Conservation (phyloP, 2,113 vertebrate genomes). For the Cyprinus carpio region DNA sequence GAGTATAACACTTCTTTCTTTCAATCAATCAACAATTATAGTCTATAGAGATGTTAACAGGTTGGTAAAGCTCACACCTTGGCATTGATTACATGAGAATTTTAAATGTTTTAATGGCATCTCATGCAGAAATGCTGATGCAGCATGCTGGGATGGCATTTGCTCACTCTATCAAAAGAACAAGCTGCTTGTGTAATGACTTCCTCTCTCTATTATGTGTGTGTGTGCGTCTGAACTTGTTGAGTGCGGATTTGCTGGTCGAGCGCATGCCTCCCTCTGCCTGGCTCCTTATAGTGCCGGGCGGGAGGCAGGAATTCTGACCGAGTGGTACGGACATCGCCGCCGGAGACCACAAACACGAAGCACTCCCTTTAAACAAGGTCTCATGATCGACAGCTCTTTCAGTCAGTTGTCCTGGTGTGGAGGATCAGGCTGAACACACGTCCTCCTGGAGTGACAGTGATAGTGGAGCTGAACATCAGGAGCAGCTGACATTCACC, state of each 20-base stretch:
- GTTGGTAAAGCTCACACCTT: background rate
- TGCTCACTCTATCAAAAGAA: slow-evolving; percentile 61
- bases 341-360: slow-evolving; percentile 81
- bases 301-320: slow-evolving; percentile 81
- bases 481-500: background rate
- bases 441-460: background rate
- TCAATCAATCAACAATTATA: no score
- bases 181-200: slow-evolving; percentile 53
- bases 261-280: slow-evolving; percentile 80
- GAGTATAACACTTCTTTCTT: no score
- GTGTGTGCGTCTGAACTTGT: slow-evolving; percentile 55
- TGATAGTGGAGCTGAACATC: background rate
- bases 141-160: slow-evolving; percentile 56
- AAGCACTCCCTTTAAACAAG: slow-evolving; percentile 79
- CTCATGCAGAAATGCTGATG: slow-evolving; percentile 61
- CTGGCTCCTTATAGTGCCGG: slow-evolving; percentile 83
- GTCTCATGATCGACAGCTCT: slow-evolving; percentile 82
- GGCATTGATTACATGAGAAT: background rate
- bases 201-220: slow-evolving; percentile 38
- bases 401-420: slow-evolving; percentile 71
- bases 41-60: background rate
- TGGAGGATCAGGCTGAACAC: slow-evolving; percentile 62
- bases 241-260: slow-evolving; percentile 81
- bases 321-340: slow-evolving; percentile 92
- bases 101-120: background rate